Evolutionary conservation across 92 coral and sea anemone species (phyloP).

Genomic region (Zoanthus gigantus): DNA sequence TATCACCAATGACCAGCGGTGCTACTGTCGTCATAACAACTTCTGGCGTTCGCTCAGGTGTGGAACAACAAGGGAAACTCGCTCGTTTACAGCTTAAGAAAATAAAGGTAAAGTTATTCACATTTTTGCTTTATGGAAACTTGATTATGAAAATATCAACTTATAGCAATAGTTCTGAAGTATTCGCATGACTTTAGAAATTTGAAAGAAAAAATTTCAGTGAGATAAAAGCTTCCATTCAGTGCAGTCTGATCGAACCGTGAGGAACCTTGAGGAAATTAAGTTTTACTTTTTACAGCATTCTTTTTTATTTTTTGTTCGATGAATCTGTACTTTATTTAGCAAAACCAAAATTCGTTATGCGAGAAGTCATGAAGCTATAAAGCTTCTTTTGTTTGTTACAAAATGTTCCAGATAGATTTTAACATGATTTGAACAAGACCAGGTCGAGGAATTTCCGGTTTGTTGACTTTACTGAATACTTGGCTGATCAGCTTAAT

Average conservation of each 20-base stretch:
- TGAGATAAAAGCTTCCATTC: background rate
- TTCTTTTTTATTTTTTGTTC: background rate
- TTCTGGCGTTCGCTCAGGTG: conserved; percentile 34
- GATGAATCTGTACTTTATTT: no score
- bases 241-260: background rate
- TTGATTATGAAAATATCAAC: background rate
- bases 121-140: conserved; percentile 7
- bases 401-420: background rate
- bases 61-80: background rate
- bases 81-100: background rate
- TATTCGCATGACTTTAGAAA: background rate
- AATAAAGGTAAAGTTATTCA: conserved; percentile 13
- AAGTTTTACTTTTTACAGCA: background rate
- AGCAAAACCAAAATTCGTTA: background rate
- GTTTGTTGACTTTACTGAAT: background rate
- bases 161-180: background rate
- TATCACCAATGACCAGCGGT: background rate
- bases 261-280: background rate
- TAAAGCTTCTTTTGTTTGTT: no score
- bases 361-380: no score
- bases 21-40: background rate
- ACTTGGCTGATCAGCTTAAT: background rate
- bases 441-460: background rate
- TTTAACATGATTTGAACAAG: background rate
- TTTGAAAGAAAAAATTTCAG: background rate